Evolutionary conservation across 2,797 vertebrate genomes (phyloP).

Genomic region (Pseudomugil tenellus): DNA sequence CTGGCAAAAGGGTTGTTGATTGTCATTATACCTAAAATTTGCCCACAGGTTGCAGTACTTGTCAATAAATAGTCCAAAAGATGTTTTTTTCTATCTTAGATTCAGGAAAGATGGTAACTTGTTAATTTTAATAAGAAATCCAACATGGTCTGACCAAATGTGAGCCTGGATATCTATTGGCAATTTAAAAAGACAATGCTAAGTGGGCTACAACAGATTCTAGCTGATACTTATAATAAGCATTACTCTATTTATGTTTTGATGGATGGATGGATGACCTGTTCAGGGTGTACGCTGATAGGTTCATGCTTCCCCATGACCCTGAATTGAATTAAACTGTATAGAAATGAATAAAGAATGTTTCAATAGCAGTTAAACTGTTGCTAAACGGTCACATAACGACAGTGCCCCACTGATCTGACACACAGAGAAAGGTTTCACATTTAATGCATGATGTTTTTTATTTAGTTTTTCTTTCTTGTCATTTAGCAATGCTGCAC

Average conservation of each 20-base stretch:
- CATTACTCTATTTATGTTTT: not conserved
- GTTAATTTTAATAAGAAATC: not conserved
- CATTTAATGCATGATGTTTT: not conserved
- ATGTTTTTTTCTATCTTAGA: not conserved
- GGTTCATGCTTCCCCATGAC: no score
- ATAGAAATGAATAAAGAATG: no score
- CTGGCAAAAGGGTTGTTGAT: not conserved
- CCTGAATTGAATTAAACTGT: no score
- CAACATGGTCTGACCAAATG: not conserved
- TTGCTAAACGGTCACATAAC: not conserved
- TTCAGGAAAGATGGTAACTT: not conserved
- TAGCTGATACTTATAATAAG: not conserved
- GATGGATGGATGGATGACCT: no score
- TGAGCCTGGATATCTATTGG: not conserved
- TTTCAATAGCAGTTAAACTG: not conserved
- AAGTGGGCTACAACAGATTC: not conserved
- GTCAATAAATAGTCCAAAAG: not conserved
- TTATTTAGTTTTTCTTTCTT: no score
- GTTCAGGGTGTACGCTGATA: no score
- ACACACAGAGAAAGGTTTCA: not conserved
- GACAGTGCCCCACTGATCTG: not conserved
- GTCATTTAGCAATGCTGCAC: no score
- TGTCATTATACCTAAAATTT: not conserved
- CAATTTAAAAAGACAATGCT: not conserved
- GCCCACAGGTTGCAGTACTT: not conserved